These are phyloP conservation scores for Erinaceus europaeus DNA, from an alignment of 2,113 vertebrate species.

Conservation along the genomic window DNA sequence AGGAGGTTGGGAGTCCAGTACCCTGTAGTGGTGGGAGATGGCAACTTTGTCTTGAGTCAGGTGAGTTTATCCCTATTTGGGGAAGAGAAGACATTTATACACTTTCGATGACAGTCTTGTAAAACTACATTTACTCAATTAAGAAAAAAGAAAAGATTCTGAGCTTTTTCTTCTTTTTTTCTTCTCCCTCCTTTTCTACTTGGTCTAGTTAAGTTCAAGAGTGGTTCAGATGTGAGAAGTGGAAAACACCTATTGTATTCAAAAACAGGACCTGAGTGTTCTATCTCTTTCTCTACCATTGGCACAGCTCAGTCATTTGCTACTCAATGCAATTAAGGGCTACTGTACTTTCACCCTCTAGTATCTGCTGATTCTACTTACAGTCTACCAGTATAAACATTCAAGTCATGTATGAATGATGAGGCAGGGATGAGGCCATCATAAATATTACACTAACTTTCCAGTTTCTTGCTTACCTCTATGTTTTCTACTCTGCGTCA, in stretches of 20 bases:
- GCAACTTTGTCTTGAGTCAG: too few relatives aligned
- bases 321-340: neutral
- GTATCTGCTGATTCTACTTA: neutral
- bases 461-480: slow-evolving; percentile 34
- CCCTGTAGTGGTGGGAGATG: too few relatives aligned
- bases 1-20: too few relatives aligned
- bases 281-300: neutral
- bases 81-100: too few relatives aligned
- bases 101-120: too few relatives aligned
- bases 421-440: neutral
- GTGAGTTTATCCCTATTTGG: too few relatives aligned
- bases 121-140: too few relatives aligned
- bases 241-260: slow-evolving; percentile 11
- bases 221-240: neutral
- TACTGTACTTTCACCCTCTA: neutral
- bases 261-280: neutral
- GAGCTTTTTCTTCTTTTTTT: too few relatives aligned
- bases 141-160: too few relatives aligned
- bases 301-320: neutral
- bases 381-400: neutral
- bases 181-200: neutral
- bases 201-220: neutral
- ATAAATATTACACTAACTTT: slow-evolving; percentile 1
- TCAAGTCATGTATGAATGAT: neutral
- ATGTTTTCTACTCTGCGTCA: neutral